phyloP scores from a whole-genome alignment of 2,888 invertebrate species.

The Tromatobia lineatoria region DNA sequence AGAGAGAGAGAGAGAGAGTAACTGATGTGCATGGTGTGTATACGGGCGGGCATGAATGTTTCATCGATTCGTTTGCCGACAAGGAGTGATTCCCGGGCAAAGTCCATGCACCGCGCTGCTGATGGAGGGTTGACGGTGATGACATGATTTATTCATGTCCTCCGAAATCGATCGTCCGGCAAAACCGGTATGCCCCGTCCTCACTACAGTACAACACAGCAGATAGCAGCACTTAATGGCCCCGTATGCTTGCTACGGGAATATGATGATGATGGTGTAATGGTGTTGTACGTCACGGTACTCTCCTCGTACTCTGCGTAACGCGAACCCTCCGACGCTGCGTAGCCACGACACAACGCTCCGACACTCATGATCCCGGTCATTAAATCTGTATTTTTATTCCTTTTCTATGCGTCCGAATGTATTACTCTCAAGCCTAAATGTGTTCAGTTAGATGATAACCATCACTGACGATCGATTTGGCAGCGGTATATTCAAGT shows the following conservation, averaged over 20 bases:
- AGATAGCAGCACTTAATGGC: conserved; percentile 67
- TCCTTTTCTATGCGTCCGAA: conserved; percentile 18
- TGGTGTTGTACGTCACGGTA: conserved; percentile 64
- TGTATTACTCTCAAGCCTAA: conserved; percentile 11
- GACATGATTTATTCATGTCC: conserved; percentile 74
- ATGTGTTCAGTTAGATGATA: not conserved
- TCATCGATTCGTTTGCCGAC: conserved; percentile 72
- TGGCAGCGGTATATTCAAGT: not conserved
- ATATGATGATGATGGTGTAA: conserved; percentile 64
- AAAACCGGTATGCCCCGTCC: conserved; percentile 58
- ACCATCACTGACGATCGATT: not conserved
- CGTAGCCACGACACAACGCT: conserved; percentile 17
- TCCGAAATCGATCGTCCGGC: conserved; percentile 70
- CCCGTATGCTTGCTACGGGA: conserved; percentile 57
- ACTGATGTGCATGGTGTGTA: conserved; percentile 61
- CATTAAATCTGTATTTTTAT: conserved; percentile 48
- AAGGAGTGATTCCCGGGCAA: conserved; percentile 72
- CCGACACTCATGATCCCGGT: conserved; percentile 42
- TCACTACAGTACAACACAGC: conserved; percentile 53
- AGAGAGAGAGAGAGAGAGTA: conserved; percentile 19
- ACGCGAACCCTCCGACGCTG: conserved; percentile 30
- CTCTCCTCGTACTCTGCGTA: conserved; percentile 47
- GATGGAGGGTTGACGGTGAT: conserved; percentile 73
- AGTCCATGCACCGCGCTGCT: conserved; percentile 66
- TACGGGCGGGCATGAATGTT: conserved; percentile 70